phyloP scores from a whole-genome alignment of 2,797 vertebrate genomes.

The Melanotaenia maccullochi region DNA sequence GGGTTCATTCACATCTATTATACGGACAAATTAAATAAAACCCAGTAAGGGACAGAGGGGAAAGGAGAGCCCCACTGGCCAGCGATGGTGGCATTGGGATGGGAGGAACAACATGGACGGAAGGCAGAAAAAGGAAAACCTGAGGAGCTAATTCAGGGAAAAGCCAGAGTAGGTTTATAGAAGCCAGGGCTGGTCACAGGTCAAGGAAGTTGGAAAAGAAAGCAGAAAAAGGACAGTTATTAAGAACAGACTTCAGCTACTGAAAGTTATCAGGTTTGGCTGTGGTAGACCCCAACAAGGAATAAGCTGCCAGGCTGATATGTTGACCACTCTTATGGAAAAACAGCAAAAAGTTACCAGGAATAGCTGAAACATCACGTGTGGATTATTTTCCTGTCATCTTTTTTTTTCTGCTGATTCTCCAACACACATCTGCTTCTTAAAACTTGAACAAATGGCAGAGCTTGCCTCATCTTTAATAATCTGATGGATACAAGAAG shows the following conservation, averaged over 20 bases:
- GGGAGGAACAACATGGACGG: conserved; percentile 21
- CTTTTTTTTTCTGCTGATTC: background rate
- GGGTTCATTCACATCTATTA: conserved; percentile 94
- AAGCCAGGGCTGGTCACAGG: background rate
- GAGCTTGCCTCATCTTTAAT: background rate
- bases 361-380: background rate
- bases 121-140: conserved; percentile 1
- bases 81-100: conserved; percentile 14
- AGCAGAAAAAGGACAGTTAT: conserved; percentile 7
- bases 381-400: background rate
- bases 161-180: background rate
- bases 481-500: conserved; percentile 21
- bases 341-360: background rate
- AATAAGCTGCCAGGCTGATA: background rate
- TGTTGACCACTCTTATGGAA: background rate
- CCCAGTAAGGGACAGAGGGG: conserved; percentile 55
- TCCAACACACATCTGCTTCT: background rate
- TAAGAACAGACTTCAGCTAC: background rate
- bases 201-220: background rate
- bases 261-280: background rate
- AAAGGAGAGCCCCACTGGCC: conserved; percentile 52
- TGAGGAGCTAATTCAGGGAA: background rate
- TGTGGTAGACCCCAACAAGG: background rate
- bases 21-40: conserved; percentile 99
- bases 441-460: background rate